phyloP scores from a whole-genome alignment of 2,113 vertebrate species.

The Peromyscus leucopus region DNA sequence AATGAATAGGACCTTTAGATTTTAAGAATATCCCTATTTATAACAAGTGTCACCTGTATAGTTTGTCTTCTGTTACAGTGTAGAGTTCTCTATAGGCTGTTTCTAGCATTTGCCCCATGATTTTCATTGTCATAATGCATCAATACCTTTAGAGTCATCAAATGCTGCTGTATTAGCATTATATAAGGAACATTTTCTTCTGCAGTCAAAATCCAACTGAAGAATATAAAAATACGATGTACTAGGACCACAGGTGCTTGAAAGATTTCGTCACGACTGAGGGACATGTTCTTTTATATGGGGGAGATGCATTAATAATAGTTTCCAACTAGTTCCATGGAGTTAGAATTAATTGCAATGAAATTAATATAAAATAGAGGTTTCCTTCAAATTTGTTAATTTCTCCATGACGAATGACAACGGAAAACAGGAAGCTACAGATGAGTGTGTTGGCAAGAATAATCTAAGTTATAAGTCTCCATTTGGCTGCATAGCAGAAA shows the following conservation, averaged over 20 bases:
- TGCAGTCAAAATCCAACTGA: slow-evolving; percentile 30
- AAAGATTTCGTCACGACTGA: not conserved
- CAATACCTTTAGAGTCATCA: slow-evolving; percentile 17
- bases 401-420: not conserved
- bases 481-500: not conserved
- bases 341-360: not conserved
- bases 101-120: not conserved
- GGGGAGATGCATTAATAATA: not conserved
- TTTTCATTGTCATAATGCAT: not conserved
- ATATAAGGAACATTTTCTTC: slow-evolving; percentile 30
- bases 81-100: not conserved
- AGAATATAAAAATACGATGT: slow-evolving; percentile 1
- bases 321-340: not conserved
- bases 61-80: not conserved
- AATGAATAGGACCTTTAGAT: not conserved
- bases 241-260: slow-evolving; percentile 12
- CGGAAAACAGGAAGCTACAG: not conserved
- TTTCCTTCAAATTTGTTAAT: not conserved
- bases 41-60: not conserved
- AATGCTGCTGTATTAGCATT: not conserved
- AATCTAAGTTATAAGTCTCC: not conserved
- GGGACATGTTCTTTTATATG: not conserved
- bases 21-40: not conserved
- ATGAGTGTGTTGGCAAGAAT: not conserved
- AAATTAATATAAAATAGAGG: not conserved